These are phyloP conservation scores for Colaptes auratus DNA, from an alignment of 2,113 vertebrate species.

Conservation along the genomic window DNA sequence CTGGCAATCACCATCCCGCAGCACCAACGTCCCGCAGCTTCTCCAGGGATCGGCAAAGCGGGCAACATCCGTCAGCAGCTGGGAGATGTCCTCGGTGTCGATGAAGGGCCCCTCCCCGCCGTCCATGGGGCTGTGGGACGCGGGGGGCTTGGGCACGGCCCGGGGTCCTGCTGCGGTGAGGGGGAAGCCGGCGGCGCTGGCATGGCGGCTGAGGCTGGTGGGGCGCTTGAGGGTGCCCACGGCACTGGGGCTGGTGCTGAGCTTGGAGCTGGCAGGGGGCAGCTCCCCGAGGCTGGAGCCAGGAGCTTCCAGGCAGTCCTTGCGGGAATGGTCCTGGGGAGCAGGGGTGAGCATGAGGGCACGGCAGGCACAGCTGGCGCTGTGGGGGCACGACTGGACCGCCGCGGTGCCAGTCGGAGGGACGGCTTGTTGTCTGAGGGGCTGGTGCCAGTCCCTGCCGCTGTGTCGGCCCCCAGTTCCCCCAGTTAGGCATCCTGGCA, in stretches of 20 bases:
- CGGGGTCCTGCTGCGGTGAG: conserved; percentile 76
- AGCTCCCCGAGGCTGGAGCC: conserved; percentile 58
- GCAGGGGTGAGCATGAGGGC: conserved; percentile 41
- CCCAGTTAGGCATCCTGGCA: neutral
- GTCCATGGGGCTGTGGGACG: conserved; percentile 67
- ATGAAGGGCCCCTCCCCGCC: conserved; percentile 74
- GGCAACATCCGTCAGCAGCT: conserved; percentile 85
- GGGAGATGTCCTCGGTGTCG: conserved; percentile 89
- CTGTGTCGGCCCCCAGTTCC: neutral
- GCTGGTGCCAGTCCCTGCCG: neutral
- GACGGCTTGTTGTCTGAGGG: neutral
- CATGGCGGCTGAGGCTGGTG: conserved; percentile 90
- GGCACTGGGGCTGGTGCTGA: conserved; percentile 74
- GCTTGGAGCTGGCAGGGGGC: conserved; percentile 51
- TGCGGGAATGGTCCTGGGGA: conserved; percentile 85
- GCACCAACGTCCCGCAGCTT: conserved; percentile 91
- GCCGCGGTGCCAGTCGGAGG: fast-evolving
- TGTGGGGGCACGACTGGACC: too few relatives aligned
- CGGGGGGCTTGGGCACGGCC: conserved; percentile 77
- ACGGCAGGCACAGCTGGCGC: neutral
- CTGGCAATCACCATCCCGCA: conserved; percentile 81
- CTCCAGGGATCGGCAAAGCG: conserved; percentile 91
- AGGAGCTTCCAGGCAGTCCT: conserved; percentile 74
- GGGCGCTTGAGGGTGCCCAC: conserved; percentile 86
- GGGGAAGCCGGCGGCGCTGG: conserved; percentile 88